A percentile compares a stretch with the other conserved stretches of the same genome.
Conservation (phyloP, 2,888 invertebrate species). For the Andrena minutula region DNA sequence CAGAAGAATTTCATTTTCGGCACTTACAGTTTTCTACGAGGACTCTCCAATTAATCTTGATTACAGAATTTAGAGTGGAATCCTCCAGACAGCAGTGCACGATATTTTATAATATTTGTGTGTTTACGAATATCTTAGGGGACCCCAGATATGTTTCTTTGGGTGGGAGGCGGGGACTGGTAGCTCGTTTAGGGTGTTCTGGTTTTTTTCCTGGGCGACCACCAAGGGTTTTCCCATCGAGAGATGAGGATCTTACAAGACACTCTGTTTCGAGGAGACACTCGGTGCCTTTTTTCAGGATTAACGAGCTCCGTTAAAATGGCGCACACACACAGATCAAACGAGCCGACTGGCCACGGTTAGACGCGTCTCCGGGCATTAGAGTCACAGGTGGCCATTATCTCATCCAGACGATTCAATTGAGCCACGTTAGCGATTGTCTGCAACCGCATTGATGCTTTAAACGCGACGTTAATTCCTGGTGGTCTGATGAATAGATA, state of each 20-base stretch:
- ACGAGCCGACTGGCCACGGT: conserved; percentile 47
- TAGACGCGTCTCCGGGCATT: conserved; percentile 23
- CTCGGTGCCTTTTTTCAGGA: conserved; percentile 37
- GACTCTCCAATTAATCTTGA: too few species aligned
- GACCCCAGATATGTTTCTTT: background rate
- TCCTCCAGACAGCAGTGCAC: too few species aligned
- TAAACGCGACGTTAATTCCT: conserved; percentile 33
- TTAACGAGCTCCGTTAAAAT: conserved; percentile 50
- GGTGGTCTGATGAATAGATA: conserved; percentile 5
- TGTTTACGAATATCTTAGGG: background rate
- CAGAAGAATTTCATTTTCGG: too few species aligned
- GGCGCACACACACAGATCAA: conserved; percentile 48
- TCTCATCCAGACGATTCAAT: conserved; percentile 49
- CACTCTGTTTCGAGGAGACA: conserved; percentile 16
- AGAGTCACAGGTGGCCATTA: conserved; percentile 41
- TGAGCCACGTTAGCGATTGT: conserved; percentile 32
- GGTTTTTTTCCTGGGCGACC: conserved; percentile 5
- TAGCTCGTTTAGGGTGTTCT: conserved; percentile 23
- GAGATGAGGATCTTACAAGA: conserved; percentile 40
- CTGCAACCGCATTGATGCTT: conserved; percentile 28
- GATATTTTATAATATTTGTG: background rate
- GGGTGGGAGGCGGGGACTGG: too few species aligned
- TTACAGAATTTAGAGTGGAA: too few species aligned
- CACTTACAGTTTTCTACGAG: too few species aligned
- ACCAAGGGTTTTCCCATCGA: conserved; percentile 27